These are phyloP conservation scores for Brotula barbata DNA, from an alignment of 2,797 vertebrate species.

Conservation along the genomic window DNA sequence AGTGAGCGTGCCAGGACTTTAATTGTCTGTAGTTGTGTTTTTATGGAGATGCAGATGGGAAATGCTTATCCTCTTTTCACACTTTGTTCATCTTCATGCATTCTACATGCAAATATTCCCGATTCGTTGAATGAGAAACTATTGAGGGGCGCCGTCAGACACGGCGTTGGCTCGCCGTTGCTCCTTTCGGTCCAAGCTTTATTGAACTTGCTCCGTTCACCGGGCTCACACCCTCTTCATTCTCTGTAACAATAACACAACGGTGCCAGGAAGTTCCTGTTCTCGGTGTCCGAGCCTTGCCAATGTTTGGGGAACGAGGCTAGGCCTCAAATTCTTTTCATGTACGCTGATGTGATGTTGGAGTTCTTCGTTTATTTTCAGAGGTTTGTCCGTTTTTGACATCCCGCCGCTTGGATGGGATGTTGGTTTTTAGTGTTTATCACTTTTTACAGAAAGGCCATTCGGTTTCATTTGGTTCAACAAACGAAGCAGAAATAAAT, in stretches of 20 bases:
- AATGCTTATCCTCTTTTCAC: slow-evolving; percentile 38
- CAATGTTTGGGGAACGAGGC: slow-evolving; percentile 21
- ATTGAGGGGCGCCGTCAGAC: slow-evolving; percentile 44
- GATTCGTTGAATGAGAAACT: slow-evolving; percentile 12
- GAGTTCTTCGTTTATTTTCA: slow-evolving; percentile 66
- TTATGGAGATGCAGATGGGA: slow-evolving; percentile 49
- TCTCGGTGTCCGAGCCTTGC: slow-evolving; percentile 25
- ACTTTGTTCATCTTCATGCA: slow-evolving; percentile 13
- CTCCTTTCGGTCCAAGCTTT: slow-evolving; percentile 66
- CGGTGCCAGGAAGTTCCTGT: slow-evolving; percentile 54
- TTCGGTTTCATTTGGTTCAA: slow-evolving; percentile 19
- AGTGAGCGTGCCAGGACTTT: slow-evolving; percentile 25
- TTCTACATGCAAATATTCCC: slow-evolving; percentile 34
- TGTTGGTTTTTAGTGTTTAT: slow-evolving; percentile 44
- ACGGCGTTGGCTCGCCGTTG: slow-evolving; percentile 25
- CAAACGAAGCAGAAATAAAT: slow-evolving; percentile 35
- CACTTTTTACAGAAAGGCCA: slow-evolving; percentile 30
- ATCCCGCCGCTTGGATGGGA: slow-evolving; percentile 18
- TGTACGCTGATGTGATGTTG: slow-evolving; percentile 43
- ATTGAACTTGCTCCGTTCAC: slow-evolving; percentile 57
- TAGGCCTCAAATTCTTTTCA: slow-evolving; percentile 48
- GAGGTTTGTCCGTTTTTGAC: slow-evolving; percentile 34
- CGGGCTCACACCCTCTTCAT: slow-evolving; percentile 59
- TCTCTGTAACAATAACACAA: slow-evolving; percentile 62
- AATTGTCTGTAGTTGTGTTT: slow-evolving; percentile 43